Evolutionary conservation across 2,888 invertebrate genomes (phyloP).

Genomic region (Clunio marinus): DNA sequence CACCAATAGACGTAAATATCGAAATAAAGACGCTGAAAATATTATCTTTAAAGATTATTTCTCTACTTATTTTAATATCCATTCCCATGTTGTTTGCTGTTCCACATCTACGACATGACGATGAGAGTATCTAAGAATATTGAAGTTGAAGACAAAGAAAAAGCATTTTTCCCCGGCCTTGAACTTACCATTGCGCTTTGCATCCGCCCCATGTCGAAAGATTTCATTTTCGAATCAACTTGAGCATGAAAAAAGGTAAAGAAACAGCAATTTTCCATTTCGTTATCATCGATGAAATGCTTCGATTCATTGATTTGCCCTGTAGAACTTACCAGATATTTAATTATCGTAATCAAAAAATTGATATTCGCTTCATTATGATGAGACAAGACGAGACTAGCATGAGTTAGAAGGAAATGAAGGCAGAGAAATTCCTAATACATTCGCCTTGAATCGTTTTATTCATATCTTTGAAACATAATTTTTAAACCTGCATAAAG

Average conservation of each 20-base stretch:
- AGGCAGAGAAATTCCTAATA: neutral
- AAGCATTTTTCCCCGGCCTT: neutral
- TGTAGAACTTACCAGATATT: neutral
- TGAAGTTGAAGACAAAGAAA: constrained; percentile 4
- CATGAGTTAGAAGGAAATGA: too few species aligned
- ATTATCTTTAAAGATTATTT: neutral
- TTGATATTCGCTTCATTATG: too few species aligned
- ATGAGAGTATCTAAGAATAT: too few species aligned
- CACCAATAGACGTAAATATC: neutral
- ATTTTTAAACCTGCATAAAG: too few species aligned
- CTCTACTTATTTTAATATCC: neutral
- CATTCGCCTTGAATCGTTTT: neutral
- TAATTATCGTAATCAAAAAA: neutral
- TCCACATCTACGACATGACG: neutral
- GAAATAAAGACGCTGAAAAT: constrained; percentile 1
- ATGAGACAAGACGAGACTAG: too few species aligned
- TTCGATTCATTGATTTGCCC: too few species aligned
- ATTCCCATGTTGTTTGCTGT: neutral
- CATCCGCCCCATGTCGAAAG: neutral
- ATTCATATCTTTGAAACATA: too few species aligned
- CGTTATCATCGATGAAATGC: neutral
- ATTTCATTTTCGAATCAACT: constrained; percentile 7
- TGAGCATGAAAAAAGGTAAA: neutral
- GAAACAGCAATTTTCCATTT: neutral
- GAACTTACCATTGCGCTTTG: neutral